Percentiles rank a stretch among this genome's conserved stretches.
These are phyloP conservation scores for Eulemur coronatus DNA, from an alignment of 2,797 vertebrate species.

Conservation along the genomic window DNA sequence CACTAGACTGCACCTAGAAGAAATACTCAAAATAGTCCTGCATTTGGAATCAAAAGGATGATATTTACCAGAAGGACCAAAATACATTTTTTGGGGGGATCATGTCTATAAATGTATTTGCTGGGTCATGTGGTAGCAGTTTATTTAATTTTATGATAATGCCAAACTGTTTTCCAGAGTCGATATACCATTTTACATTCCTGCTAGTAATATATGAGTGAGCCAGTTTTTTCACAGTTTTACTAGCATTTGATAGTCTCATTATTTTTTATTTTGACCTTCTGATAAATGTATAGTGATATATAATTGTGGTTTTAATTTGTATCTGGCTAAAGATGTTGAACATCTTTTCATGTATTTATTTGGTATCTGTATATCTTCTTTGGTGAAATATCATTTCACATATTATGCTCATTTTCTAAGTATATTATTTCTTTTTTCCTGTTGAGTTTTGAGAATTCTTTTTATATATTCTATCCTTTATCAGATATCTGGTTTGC, in stretches of 20 bases:
- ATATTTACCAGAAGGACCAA: too few species aligned
- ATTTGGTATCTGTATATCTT: neutral
- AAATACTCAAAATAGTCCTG: too few species aligned
- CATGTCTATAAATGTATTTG: neutral
- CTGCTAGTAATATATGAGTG: neutral
- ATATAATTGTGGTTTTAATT: neutral
- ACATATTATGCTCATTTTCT: neutral
- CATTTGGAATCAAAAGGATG: too few species aligned
- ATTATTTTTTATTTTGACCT: neutral
- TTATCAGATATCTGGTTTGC: neutral
- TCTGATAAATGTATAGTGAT: neutral
- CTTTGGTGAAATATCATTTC: neutral
- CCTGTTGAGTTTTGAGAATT: neutral
- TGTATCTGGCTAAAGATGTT: neutral
- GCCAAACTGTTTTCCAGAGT: neutral
- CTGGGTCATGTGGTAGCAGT: neutral
- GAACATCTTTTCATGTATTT: neutral
- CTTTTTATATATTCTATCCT: neutral
- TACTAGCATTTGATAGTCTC: neutral
- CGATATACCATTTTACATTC: neutral
- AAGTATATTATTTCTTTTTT: neutral
- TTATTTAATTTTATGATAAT: neutral
- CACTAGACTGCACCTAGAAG: too few species aligned
- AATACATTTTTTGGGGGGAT: too few species aligned
- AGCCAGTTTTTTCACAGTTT: neutral